Percentiles rank a stretch among this genome's conserved stretches.
These are phyloP conservation scores for Halocynthia aurantium DNA, from an alignment of 23 tunicate genomes.

Conservation along the genomic window DNA sequence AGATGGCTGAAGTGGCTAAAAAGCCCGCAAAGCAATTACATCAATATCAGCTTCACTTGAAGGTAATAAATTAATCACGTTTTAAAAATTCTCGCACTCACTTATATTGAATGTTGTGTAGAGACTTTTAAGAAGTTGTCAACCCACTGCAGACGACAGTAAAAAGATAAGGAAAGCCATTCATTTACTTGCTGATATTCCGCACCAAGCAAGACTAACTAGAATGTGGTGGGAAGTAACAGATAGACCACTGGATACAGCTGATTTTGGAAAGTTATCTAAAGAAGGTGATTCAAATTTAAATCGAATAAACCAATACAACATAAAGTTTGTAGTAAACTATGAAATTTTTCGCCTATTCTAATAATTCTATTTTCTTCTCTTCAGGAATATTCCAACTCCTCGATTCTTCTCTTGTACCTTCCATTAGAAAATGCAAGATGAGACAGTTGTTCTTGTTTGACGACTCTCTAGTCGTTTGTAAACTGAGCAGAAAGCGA, in stretches of 20 bases:
- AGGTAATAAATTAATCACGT: conserved; percentile 10
- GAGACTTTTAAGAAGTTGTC: too few species aligned
- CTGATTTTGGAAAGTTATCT: conserved; percentile 23
- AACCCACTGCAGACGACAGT: too few species aligned
- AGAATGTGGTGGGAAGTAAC: conserved; percentile 22
- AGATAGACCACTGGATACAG: conserved; percentile 22
- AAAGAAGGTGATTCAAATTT: conserved; percentile 30
- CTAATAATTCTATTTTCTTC: neutral
- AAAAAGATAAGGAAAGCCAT: conserved; percentile 12
- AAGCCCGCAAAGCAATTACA: conserved; percentile 19
- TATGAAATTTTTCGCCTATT: neutral
- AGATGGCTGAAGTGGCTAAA: conserved; percentile 27
- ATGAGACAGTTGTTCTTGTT: conserved; percentile 33
- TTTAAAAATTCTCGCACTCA: too few species aligned
- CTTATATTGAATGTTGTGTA: too few species aligned
- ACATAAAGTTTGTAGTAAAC: neutral
- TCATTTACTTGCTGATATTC: conserved; percentile 25
- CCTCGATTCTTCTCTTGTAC: conserved; percentile 3
- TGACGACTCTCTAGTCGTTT: conserved; percentile 28
- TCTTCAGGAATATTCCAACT: conserved; percentile 5
- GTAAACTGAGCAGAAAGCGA: conserved; percentile 11
- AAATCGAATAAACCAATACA: neutral
- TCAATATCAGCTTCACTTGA: conserved; percentile 35
- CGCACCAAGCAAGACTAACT: conserved; percentile 19
- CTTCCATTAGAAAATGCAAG: neutral